Percentiles rank a stretch among this genome's conserved stretches.
These are phyloP conservation scores for Idaea aversata DNA, from an alignment of 2,888 invertebrate species.

Conservation along the genomic window DNA sequence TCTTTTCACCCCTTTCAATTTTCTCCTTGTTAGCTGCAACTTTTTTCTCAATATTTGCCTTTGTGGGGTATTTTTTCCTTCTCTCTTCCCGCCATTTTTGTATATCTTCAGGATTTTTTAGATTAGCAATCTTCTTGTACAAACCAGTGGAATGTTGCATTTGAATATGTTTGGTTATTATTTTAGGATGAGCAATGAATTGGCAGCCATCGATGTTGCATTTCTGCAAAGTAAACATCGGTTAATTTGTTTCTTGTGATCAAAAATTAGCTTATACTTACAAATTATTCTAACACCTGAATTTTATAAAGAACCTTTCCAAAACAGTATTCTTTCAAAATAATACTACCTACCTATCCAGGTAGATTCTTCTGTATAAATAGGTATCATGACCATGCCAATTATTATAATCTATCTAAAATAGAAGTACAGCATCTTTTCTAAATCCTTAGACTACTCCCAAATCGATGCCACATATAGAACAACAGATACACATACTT, in stretches of 20 bases:
- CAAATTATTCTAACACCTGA: too few relatives aligned
- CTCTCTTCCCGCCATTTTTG: constrained; percentile 92
- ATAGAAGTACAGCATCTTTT: too few relatives aligned
- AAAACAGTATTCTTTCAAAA: too few relatives aligned
- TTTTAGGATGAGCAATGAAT: constrained; percentile 88
- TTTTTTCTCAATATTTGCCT: constrained; percentile 83
- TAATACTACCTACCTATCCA: too few relatives aligned
- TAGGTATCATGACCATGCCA: too few relatives aligned
- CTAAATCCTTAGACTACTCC: too few relatives aligned
- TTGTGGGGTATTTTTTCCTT: constrained; percentile 88
- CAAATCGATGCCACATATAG: too few relatives aligned
- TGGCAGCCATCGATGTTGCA: constrained; percentile 91
- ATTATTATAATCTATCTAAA: too few relatives aligned
- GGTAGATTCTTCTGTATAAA: too few relatives aligned
- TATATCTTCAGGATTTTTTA: constrained; percentile 90
- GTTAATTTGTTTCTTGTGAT: not conserved
- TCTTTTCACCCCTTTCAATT: constrained; percentile 87
- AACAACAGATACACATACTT: too few relatives aligned
- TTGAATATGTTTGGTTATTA: constrained; percentile 89
- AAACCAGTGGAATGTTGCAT: constrained; percentile 92
- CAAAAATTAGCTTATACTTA: too few relatives aligned
- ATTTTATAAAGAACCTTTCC: not conserved
- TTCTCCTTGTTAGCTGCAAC: constrained; percentile 83
- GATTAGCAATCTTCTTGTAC: constrained; percentile 87
- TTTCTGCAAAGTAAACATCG: constrained; percentile 56